phyloP scores from a whole-genome alignment of 2,797 vertebrate genomes.

The Cercopithecus mitis region DNA sequence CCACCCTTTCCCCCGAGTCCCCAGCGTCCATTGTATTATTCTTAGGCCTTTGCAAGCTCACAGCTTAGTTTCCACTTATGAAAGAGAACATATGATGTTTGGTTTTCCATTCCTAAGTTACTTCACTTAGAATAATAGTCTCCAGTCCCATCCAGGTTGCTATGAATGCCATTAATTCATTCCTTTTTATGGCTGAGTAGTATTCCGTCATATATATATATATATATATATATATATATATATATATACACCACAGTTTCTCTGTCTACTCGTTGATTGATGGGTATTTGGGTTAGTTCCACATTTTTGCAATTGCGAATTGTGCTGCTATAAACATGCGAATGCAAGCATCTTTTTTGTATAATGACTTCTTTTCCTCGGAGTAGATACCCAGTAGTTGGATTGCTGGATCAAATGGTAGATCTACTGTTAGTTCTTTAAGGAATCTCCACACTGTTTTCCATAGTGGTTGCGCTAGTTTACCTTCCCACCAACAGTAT shows the following conservation, averaged over 20 bases:
- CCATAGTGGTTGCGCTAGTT: neutral
- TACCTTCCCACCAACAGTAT: neutral
- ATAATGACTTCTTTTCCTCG: neutral
- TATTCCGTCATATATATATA: neutral
- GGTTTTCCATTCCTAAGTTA: neutral
- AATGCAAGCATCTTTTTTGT: neutral
- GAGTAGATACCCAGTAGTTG: neutral
- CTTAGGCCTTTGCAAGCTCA: neutral
- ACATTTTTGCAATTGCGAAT: neutral
- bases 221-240: no score
- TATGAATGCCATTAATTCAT: neutral
- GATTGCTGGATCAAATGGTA: neutral
- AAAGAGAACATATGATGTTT: neutral
- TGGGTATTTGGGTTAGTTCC: neutral
- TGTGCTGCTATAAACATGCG: neutral
- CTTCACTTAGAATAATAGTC: neutral
- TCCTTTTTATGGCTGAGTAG: neutral
- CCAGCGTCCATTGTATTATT: neutral
- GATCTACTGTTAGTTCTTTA: neutral
- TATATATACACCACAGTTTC: neutral
- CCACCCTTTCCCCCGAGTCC: neutral
- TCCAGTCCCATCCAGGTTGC: neutral
- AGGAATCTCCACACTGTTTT: neutral
- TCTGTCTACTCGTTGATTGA: neutral
- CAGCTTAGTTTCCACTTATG: neutral